A percentile compares a stretch with the other conserved stretches of the same genome.
Conservation (phyloP, 1,140 invertebrate genomes). For the Drosophila nebulosa region DNA sequence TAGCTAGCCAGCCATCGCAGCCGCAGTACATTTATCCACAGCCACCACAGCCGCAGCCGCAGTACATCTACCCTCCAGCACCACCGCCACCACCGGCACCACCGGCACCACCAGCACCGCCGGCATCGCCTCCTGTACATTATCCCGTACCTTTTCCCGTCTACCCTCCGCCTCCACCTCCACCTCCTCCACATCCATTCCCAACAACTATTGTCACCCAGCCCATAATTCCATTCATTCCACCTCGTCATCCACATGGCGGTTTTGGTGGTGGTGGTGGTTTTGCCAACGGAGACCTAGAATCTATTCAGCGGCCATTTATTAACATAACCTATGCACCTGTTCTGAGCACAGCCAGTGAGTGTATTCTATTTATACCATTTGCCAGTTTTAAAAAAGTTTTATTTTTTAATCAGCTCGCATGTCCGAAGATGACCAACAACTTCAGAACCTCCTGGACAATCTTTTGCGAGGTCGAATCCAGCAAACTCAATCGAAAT, state of each 20-base stretch:
- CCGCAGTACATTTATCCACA: background rate
- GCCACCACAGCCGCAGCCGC: background rate
- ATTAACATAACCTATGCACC: conserved; percentile 39
- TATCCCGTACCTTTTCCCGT: background rate
- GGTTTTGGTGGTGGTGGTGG: background rate
- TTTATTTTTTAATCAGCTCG: background rate
- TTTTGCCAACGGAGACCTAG: no score
- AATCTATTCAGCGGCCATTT: background rate
- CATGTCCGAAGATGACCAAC: background rate
- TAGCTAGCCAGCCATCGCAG: background rate
- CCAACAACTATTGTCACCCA: no score
- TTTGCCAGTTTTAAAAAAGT: background rate
- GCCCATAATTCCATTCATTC: background rate
- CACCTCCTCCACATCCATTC: background rate
- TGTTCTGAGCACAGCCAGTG: background rate
- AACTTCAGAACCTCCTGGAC: background rate
- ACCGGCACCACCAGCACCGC: background rate
- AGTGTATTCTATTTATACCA: background rate
- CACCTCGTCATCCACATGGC: background rate
- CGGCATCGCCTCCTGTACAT: background rate
- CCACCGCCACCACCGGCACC: background rate
- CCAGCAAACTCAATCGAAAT: no score
- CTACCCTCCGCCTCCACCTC: no score
- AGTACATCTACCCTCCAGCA: background rate
- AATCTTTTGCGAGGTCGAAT: no score